phyloP scores from a whole-genome alignment of 2,113 vertebrate genomes.

The Petaurus breviceps region DNA sequence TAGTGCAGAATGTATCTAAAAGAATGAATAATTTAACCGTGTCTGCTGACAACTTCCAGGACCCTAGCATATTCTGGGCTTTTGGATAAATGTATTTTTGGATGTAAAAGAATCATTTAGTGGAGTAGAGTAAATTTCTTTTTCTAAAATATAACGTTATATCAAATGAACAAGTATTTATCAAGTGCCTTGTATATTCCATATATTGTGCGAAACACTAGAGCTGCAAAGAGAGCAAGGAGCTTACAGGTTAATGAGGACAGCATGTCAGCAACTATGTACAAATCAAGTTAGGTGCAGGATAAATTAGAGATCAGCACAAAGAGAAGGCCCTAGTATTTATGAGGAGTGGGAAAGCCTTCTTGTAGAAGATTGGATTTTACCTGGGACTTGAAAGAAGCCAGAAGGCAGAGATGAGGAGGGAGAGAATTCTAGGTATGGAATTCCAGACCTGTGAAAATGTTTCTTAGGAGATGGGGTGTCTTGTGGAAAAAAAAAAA shows the following conservation, averaged over 20 bases:
- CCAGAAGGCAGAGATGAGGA: no score
- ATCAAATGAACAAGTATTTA: background rate
- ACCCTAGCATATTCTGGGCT: background rate
- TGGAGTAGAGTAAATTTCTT: background rate
- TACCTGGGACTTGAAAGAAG: no score
- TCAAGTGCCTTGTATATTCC: background rate
- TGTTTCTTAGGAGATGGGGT: background rate
- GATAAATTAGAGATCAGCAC: background rate
- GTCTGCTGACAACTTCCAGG: background rate
- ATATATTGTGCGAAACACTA: background rate
- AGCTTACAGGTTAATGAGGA: background rate
- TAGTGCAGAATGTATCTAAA: background rate
- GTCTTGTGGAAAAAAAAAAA: background rate
- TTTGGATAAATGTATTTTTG: background rate
- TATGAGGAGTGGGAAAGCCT: background rate
- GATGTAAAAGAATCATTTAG: no score
- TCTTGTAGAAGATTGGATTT: background rate
- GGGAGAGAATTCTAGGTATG: background rate
- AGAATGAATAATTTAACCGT: background rate
- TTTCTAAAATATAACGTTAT: background rate
- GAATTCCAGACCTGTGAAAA: background rate
- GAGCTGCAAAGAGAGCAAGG: background rate
- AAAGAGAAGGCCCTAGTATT: background rate
- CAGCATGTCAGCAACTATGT: background rate
- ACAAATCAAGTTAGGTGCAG: background rate